These are phyloP conservation scores for Brachionus paranguensis DNA, from an alignment of 1,140 invertebrate genomes.

Conservation along the genomic window DNA sequence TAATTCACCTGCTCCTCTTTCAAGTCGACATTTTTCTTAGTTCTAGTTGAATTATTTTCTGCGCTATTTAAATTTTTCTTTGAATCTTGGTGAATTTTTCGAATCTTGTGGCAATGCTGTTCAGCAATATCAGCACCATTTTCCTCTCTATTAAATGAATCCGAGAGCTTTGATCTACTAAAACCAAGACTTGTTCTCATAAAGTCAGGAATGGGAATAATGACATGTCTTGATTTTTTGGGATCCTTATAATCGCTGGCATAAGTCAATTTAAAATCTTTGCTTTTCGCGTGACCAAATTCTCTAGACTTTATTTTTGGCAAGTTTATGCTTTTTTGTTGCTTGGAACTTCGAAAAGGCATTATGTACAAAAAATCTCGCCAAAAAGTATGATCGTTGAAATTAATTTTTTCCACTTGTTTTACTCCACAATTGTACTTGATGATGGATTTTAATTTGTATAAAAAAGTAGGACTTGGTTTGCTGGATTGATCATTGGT, in stretches of 20 bases:
- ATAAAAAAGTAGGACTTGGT: not conserved
- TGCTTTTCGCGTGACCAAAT: not conserved
- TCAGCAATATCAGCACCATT: not conserved
- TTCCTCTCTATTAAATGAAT: not conserved
- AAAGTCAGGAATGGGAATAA: constrained; percentile 34
- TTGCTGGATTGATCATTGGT: not conserved
- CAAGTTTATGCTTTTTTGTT: not conserved
- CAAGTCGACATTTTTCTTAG: no score
- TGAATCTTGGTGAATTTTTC: not conserved
- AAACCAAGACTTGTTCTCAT: constrained; percentile 17
- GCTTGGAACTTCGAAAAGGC: not conserved
- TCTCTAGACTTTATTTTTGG: not conserved
- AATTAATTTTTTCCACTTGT: not conserved
- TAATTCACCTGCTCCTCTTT: no score
- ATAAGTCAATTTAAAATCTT: not conserved
- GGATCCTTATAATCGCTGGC: not conserved
- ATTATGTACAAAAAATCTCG: constrained; percentile 8
- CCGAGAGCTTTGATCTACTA: not conserved
- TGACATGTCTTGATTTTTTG: not conserved
- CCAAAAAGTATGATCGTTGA: not conserved
- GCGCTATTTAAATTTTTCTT: not conserved
- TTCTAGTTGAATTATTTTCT: not conserved
- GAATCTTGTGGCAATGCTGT: no score
- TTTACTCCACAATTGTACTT: constrained; percentile 18
- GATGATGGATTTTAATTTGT: not conserved